Evolutionary conservation across 2,888 invertebrate genomes (phyloP), one percentile per base, ranked within the genome.

Genomic region (Hirtodrosophila confusa): DNA sequence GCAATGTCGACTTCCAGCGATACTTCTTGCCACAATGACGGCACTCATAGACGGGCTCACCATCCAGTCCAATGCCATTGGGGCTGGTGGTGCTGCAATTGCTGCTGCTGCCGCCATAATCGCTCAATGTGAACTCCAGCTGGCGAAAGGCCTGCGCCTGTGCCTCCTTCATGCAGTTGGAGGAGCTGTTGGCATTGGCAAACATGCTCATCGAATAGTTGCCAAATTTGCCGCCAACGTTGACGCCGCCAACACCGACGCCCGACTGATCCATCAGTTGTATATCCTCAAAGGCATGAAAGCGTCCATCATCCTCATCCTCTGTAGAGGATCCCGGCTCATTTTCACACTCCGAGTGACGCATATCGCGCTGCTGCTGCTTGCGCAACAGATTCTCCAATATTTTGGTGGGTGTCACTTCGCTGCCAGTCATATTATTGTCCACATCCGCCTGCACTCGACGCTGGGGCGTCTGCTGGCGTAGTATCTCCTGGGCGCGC

Each of bases 11-110:
- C 92, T 95, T 96, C 96, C 96, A 96, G 86, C 96, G 94, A 91
- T 97, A 97, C 76, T 95, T 94, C 91, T 96, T 96, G 71, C 96
- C 96, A 92, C 97, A 97, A 90, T 96, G 96, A 53, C 95, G 93
- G 89, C 96, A 96, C 57, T 95, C 94, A 91, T 96, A 96, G 0
- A 89, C 82, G 0, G 90, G 85, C 37, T 91, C 91, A 0, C 89
- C 90, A 17, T 89, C 88, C 9, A 76, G 33, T 0, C 86, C 90
- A 4, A 88, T 95, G 71, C 96, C 95, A 92, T 96, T 96, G 90
- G 95, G 95, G 73, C 90, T 78, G 64, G 75, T 84, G 23, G 69
- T 83, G 58, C 80, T 86, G 36, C 75, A 63, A 3, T 87, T 80
- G 66, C 83, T 80, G 70, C 74, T 74, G 67, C 78, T 86, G 44